phyloP scores from a whole-genome alignment of 2,888 invertebrate species.

The Drosophila peninsularis region DNA sequence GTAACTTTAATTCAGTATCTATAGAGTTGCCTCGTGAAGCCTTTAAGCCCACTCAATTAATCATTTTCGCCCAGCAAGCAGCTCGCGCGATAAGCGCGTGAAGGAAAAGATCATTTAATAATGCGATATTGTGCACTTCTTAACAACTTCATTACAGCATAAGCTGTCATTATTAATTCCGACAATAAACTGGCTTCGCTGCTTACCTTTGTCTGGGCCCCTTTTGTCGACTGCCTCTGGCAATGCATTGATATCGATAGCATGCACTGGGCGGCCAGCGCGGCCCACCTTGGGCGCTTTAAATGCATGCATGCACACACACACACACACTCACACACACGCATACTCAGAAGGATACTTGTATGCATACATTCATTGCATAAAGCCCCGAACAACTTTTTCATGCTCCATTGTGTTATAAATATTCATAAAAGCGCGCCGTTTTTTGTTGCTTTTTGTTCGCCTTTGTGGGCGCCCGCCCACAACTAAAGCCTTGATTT shows the following conservation, averaged over 20 bases:
- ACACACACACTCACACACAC: neutral
- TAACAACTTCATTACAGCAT: conserved; percentile 14
- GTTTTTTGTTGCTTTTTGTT: conserved; percentile 33
- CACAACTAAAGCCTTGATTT: conserved; percentile 73
- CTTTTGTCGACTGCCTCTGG: conserved; percentile 40
- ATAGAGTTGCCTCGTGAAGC: neutral
- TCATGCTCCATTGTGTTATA: conserved; percentile 78
- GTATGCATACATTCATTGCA: conserved; percentile 51
- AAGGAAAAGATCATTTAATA: conserved; percentile 6
- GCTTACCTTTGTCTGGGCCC: conserved; percentile 16
- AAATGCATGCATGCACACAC: conserved; percentile 32
- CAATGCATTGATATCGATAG: conserved; percentile 45
- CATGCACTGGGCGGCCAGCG: conserved; percentile 16
- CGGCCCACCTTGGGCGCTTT: conserved; percentile 17
- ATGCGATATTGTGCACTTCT: conserved; percentile 2
- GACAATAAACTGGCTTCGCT: neutral
- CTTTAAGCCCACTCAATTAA: neutral
- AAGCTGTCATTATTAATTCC: conserved; percentile 24
- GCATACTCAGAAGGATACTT: conserved; percentile 24
- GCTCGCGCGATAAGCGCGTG: neutral
- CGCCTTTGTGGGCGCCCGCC: conserved; percentile 35
- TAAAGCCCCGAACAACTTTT: conserved; percentile 66
- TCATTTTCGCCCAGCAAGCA: neutral
- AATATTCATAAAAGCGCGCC: conserved; percentile 74
- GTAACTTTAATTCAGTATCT: too few relatives aligned